A percentile compares a stretch with the other conserved stretches of the same genome.
Conservation (phyloP, 2,113 vertebrate species). For the Ptilonorhynchus violaceus region DNA sequence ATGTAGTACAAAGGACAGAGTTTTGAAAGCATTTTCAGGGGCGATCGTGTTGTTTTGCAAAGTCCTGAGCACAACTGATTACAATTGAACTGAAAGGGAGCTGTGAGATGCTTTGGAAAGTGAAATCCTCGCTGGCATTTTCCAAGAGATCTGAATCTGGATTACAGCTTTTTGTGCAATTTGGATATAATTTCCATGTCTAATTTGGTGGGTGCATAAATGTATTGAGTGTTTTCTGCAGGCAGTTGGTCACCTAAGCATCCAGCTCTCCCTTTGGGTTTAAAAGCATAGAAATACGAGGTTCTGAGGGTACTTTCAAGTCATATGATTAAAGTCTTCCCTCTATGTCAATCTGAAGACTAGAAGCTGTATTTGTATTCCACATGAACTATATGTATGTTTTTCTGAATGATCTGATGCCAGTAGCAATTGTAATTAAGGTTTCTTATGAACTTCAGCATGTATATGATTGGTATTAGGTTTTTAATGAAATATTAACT, state of each 20-base stretch:
- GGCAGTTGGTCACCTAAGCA: slow-evolving; percentile 14
- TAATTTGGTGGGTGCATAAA: slow-evolving; percentile 28
- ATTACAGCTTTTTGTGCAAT: slow-evolving; percentile 37
- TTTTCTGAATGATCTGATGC: neutral
- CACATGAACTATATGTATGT: neutral
- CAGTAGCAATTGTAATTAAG: neutral
- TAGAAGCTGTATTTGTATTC: neutral
- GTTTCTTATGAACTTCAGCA: neutral
- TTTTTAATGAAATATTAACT: slow-evolving; percentile 37
- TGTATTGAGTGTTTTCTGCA: neutral
- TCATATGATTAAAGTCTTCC: neutral
- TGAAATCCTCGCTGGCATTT: slow-evolving; percentile 35
- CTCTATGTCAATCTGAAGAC: neutral
- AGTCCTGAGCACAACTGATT: slow-evolving; percentile 32
- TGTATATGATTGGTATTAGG: neutral
- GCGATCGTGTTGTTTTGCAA: neutral
- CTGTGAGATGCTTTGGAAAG: slow-evolving; percentile 38
- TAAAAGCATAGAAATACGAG: neutral
- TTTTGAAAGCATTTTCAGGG: slow-evolving; percentile 30
- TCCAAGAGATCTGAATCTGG: slow-evolving; percentile 32
- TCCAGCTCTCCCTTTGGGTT: neutral
- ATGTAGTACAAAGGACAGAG: slow-evolving; percentile 7
- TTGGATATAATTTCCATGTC: slow-evolving; percentile 38
- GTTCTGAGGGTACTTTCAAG: neutral
- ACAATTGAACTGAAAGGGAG: slow-evolving; percentile 42